Conservation (phyloP, 2,888 invertebrate genomes). For the Toxonevra muliebris region DNA sequence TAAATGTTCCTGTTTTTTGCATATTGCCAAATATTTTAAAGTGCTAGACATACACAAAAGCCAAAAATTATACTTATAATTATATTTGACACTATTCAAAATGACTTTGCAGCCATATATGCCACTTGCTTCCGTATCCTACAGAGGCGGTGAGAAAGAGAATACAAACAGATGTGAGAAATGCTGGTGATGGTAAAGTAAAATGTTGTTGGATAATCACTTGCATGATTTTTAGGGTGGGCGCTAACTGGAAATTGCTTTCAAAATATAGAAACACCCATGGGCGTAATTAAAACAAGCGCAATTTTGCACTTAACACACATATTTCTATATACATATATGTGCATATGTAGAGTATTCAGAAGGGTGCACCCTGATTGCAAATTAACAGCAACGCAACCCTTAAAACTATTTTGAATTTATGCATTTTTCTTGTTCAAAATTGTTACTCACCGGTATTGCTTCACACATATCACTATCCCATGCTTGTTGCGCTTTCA, state of each 20-base stretch:
- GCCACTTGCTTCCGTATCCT: no score
- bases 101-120: no score
- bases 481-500: slow-evolving; percentile 56
- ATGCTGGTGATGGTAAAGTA: slow-evolving; percentile 30
- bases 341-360: background rate
- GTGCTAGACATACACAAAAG: no score
- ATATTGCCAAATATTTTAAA: no score
- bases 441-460: slow-evolving; percentile 61
- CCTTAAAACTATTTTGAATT: background rate
- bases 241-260: slow-evolving; percentile 22
- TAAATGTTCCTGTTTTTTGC: no score
- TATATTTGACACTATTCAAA: no score
- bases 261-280: slow-evolving; percentile 32
- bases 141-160: background rate
- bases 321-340: no score
- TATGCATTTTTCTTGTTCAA: background rate
- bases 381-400: background rate
- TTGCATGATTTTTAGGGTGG: slow-evolving; percentile 42
- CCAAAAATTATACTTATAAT: no score
- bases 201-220: slow-evolving; percentile 12
- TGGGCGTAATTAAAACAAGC: slow-evolving; percentile 33
- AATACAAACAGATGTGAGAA: slow-evolving; percentile 16
- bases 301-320: slow-evolving; percentile 3
- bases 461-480: slow-evolving; percentile 64
- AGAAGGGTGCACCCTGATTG: no score